A percentile compares a stretch with the other conserved stretches of the same genome.
phyloP scores from a whole-genome alignment of 2,113 vertebrate genomes.

The Malurus alboscapulatus region DNA sequence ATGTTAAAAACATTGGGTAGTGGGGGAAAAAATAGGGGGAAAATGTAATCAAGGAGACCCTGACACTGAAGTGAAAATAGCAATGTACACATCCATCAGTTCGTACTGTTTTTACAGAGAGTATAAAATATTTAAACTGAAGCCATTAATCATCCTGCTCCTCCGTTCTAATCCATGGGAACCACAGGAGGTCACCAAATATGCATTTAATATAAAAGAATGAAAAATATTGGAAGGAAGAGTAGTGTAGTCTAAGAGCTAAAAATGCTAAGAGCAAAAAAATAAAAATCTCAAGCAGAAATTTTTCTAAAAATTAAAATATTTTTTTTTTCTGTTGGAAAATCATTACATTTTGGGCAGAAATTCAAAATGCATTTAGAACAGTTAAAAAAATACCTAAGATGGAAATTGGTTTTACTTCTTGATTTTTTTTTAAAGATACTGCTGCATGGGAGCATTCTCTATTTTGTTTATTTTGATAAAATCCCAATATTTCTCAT shows the following conservation, averaged over 20 bases:
- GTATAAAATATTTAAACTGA: conserved; percentile 65
- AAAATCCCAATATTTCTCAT: neutral
- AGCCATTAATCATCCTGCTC: conserved; percentile 52
- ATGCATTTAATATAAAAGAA: conserved; percentile 63
- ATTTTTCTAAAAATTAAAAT: neutral
- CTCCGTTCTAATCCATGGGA: conserved; percentile 59
- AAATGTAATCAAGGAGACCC: conserved; percentile 34
- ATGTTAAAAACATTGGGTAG: neutral
- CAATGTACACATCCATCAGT: conserved; percentile 50
- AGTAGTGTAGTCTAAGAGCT: neutral
- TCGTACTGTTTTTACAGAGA: conserved; percentile 59
- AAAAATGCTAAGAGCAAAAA: neutral
- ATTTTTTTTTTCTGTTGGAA: neutral
- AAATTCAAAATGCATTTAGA: neutral
- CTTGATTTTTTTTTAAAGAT: neutral
- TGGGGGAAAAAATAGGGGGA: neutral
- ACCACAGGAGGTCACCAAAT: conserved; percentile 68
- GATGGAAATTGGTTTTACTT: neutral
- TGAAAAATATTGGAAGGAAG: conserved; percentile 20
- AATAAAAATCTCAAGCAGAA: neutral
- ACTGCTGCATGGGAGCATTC: neutral
- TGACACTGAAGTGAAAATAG: conserved; percentile 17
- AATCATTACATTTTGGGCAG: neutral
- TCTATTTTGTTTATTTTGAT: conserved; percentile 3
- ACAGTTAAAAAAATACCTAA: neutral